Conservation (phyloP, 2,888 invertebrate genomes). For the Apamea epomidion region DNA sequence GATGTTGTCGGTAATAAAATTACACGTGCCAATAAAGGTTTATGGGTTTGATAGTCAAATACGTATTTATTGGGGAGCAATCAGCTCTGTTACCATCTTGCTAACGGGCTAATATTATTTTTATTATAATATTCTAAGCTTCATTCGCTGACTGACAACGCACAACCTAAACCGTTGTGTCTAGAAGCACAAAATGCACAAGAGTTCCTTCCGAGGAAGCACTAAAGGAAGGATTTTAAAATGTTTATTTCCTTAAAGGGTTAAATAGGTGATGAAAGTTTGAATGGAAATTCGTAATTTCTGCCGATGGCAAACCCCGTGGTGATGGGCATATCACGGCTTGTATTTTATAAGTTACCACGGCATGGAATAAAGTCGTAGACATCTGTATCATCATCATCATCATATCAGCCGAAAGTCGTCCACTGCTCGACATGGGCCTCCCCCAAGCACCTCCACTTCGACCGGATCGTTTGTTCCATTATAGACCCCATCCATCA, state of each 20-base stretch:
- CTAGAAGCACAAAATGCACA: background rate
- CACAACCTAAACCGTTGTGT: background rate
- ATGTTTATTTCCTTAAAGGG: too few relatives aligned
- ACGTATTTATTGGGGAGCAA: background rate
- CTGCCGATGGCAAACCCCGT: background rate
- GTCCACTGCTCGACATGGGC: too few relatives aligned
- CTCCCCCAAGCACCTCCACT: too few relatives aligned
- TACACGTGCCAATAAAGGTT: background rate
- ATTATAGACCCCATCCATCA: too few relatives aligned
- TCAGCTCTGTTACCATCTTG: background rate
- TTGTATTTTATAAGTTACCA: background rate
- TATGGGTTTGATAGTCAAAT: background rate
- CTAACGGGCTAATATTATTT: background rate
- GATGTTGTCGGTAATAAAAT: constrained; percentile 3
- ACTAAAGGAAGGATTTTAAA: too few relatives aligned
- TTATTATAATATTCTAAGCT: background rate
- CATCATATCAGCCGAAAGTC: too few relatives aligned
- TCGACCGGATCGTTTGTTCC: too few relatives aligned
- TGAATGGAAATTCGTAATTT: background rate
- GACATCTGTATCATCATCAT: too few relatives aligned
- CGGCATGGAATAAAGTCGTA: background rate
- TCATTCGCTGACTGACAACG: too few relatives aligned
- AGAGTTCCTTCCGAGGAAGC: too few relatives aligned
- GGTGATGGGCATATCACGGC: background rate
- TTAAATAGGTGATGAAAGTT: background rate